A percentile compares a stretch with the other conserved stretches of the same genome.
Conservation (phyloP, 1,140 invertebrate genomes). For the Parasteatoda tepidariorum region DNA sequence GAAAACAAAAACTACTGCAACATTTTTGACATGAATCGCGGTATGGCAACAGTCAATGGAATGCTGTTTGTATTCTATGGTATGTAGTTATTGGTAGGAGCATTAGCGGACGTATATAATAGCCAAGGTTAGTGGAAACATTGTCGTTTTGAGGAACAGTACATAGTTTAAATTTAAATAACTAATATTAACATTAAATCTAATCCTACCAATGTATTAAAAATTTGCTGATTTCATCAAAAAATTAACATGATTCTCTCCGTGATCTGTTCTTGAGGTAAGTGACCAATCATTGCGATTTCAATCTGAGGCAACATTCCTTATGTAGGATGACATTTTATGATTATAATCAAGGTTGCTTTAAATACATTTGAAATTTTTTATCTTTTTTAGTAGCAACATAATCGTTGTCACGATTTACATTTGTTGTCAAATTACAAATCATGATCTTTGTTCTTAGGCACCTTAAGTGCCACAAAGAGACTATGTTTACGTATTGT, state of each 20-base stretch:
- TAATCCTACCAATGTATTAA: neutral
- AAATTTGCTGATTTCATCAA: neutral
- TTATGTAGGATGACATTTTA: conserved; percentile 47
- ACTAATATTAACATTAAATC: neutral
- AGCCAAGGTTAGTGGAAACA: neutral
- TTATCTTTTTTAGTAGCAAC: conserved; percentile 11
- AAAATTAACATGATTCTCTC: neutral
- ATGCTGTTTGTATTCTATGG: conserved; percentile 61
- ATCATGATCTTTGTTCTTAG: no score
- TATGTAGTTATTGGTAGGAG: conserved; percentile 54
- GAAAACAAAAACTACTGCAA: conserved; percentile 30
- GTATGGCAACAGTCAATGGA: conserved; percentile 46
- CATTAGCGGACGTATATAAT: conserved; percentile 25
- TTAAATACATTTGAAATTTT: conserved; percentile 40
- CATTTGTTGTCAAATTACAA: no score
- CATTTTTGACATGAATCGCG: neutral
- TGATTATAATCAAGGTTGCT: conserved; percentile 50
- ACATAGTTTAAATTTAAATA: neutral
- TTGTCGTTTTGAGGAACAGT: neutral
- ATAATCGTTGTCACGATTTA: no score
- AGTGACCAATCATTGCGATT: conserved; percentile 56
- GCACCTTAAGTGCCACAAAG: no score
- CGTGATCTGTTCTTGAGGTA: conserved; percentile 37
- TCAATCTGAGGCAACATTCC: conserved; percentile 44
- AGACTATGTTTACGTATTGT: no score